A percentile compares a stretch with the other conserved stretches of the same genome.
These are phyloP conservation scores for Amphipyra tragopoginis DNA, from an alignment of 2,888 invertebrate species.

Conservation along the genomic window DNA sequence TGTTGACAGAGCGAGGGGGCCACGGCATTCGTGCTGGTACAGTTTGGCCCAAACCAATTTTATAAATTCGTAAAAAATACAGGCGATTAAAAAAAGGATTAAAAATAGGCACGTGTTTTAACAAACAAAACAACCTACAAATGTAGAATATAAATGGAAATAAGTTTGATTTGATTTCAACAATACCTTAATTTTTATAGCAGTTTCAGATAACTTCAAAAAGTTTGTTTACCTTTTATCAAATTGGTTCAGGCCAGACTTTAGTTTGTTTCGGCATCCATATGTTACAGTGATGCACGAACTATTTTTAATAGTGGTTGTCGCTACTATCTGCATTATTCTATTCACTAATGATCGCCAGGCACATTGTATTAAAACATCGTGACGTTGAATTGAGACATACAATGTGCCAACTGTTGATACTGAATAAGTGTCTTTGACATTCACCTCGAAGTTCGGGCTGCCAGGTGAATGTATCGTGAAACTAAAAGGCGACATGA, in stretches of 20 bases:
- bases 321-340: not conserved
- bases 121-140: no score
- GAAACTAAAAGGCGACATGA: not conserved
- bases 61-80: no score
- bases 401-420: not conserved
- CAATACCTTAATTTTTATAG: no score
- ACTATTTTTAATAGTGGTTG: slow-evolving; percentile 2
- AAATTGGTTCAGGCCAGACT: no score
- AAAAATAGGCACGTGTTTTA: no score
- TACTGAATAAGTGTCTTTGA: slow-evolving; percentile 6
- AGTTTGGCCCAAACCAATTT: no score
- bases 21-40: slow-evolving; percentile 66
- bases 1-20: slow-evolving; percentile 77
- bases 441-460: slow-evolving; percentile 18
- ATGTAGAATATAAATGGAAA: no score
- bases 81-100: no score
- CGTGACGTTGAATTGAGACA: not conserved
- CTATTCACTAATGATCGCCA: not conserved
- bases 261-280: slow-evolving; percentile 52
- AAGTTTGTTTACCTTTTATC: no score
- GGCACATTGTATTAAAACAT: slow-evolving; percentile 6
- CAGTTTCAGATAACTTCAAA: no score
- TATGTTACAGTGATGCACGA: slow-evolving; percentile 55
- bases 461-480: slow-evolving; percentile 1
- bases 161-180: no score